Base-by-base conservation (phyloP, 2,888 invertebrate species). In the Nesidiocoris tenuis region DNA sequence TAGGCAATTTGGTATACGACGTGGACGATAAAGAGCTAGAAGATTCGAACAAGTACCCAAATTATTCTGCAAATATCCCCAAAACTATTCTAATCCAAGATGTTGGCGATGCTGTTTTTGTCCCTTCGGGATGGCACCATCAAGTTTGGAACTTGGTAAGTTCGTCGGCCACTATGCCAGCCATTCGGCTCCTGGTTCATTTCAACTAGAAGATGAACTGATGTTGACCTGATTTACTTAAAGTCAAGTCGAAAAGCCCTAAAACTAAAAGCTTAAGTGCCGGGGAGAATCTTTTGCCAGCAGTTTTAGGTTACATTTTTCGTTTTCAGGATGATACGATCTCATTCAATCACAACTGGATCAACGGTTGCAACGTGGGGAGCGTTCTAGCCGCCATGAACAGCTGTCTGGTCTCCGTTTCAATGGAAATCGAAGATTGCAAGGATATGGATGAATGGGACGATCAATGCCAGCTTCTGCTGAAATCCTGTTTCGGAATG, bases 311-410 rank as follows among this genome's bases (percentile, higher is more conserved):
- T n/a, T n/a, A n/a, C n/a, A n/a, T n/a, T n/a, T n/a, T 75, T 76
- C 79, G 64, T 78, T 80, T 80, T 2, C 79, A 89, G 89, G 89
- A 92, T 78, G 94, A 97, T 82, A 95, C 97, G 25, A 93, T 98
- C 81, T 98, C 98, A 0, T 89, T 99, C 64, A 99, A 99, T 84
- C 98, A 98, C 83, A 99, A 99, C 83, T 98, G 97, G 94, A 88
- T 97, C 76, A 98, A 98, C 86, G 94, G 90, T 0, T 92, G 93
- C 82, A 98, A 97, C 82, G 86, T 96, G 78, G 83, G 86, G 76
- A 83, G 85, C 61, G 89, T 94, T 81, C 95, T 93, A 92, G 81
- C 84, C 0, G 88, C 90, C 64, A 84, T 98, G 64, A 85, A 87
- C 78, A 83, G 84, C 24, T 88, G 88, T 81, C 85, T 95, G 76